Percentiles rank a stretch among this genome's conserved stretches.
These are phyloP conservation scores for Gandaritis pyraliata DNA, from an alignment of 2,888 invertebrate genomes.

Conservation along the genomic window DNA sequence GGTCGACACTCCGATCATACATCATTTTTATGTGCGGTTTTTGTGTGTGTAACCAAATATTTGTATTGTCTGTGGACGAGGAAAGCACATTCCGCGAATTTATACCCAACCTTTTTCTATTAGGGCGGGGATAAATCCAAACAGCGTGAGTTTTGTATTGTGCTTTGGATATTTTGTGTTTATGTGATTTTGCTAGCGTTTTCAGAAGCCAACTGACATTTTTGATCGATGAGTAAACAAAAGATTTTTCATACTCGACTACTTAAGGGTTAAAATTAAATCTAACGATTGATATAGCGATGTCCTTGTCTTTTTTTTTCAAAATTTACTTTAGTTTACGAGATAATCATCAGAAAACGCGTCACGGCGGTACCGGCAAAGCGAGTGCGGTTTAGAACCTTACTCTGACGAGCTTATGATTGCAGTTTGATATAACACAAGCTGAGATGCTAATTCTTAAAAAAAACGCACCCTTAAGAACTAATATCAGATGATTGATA, in stretches of 20 bases:
- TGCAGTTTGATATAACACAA: too few species aligned
- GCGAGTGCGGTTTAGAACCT: too few species aligned
- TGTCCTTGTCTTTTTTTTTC: too few species aligned
- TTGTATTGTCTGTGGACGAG: conserved; percentile 71
- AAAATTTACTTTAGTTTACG: too few species aligned
- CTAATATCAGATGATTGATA: conserved; percentile 31
- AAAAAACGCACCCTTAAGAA: conserved; percentile 6
- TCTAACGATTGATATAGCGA: too few species aligned
- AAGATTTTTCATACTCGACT: too few species aligned
- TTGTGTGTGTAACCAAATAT: conserved; percentile 67
- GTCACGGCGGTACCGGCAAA: too few species aligned
- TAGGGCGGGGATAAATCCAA: conserved; percentile 49
- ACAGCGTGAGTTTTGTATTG: conserved; percentile 39
- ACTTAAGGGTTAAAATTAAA: too few species aligned
- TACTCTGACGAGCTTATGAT: too few species aligned
- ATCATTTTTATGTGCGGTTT: conserved; percentile 72
- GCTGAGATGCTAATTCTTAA: too few species aligned
- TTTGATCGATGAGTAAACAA: neutral
- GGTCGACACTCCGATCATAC: conserved; percentile 53
- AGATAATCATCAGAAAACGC: too few species aligned
- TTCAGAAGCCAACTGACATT: neutral
- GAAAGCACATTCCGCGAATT: conserved; percentile 63
- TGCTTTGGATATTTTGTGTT: conserved; percentile 27
- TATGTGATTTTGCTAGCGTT: conserved; percentile 12
- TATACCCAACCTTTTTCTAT: conserved; percentile 64